Base-by-base conservation (phyloP, 2,113 vertebrate species). In the Oreochromis spilurus region DNA sequence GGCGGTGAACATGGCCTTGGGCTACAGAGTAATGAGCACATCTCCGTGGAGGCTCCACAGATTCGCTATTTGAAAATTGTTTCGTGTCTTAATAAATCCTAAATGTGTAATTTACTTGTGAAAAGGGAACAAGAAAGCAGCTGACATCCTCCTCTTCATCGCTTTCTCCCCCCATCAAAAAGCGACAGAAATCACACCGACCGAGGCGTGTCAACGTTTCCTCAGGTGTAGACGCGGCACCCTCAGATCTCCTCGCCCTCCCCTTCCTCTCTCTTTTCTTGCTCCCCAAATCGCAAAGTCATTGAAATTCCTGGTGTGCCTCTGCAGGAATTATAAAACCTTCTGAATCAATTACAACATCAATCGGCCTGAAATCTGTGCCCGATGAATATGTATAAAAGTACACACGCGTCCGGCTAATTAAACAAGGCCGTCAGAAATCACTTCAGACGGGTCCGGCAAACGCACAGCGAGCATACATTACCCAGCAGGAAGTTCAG, bases 11-110 rank as follows among this genome's bases (percentile, higher is more conserved):
- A 96, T 91, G 93, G 97, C 98, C 99, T 77, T 94, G 26, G 98
- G 98, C 98, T 97, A 98, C 97, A 95, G 97, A 98, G 98, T 99
- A 99, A 99, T 98, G 98, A 99, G 97, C 97, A 97, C 96, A 97
- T 98, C 97, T 99, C 97, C 97, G 92, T 93, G 91, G 97, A 98
- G 97, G 96, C 96, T 97, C 97, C 70, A 75, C 87, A 96, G 97
- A 97, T 97, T 97, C 96, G 96, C 97, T 97, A 96, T 98, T 98
- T 97, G 97, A 97, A 98, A 98, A 97, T 96, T 96, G 97, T 97
- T 98, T 98, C 97, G 98, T 98, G 97, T 99, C 98, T 98, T 98
- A 97, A 99, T 99, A 99, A 98, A 98, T 98, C 97, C 97, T 98
- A 98, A 98, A 99, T 97, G 97, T 98, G 97, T 98, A 97, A 98